Evolutionary conservation across 2,113 vertebrate species (phyloP).

Genomic region (Sapayoa aenigma): DNA sequence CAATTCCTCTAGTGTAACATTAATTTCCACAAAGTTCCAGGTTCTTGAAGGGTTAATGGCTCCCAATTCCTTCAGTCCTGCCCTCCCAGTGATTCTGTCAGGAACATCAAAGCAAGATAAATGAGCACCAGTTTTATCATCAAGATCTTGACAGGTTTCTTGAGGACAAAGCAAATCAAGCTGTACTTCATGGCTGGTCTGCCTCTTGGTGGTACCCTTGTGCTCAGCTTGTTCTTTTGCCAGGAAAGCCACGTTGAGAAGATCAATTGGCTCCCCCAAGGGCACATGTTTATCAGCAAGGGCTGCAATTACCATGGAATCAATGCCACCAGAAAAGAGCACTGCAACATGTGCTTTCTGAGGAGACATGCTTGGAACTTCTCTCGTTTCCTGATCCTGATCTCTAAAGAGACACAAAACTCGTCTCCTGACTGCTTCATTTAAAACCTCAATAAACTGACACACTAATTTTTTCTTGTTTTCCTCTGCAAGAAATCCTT

Average conservation of each 20-base stretch:
- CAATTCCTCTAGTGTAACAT: constrained; percentile 85
- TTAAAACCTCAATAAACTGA: constrained; percentile 79
- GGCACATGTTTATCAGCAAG: constrained; percentile 87
- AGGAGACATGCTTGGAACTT: not conserved
- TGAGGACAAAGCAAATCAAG: not conserved
- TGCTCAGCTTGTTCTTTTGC: constrained; percentile 57
- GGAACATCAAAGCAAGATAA: constrained; percentile 78
- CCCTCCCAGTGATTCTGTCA: constrained; percentile 86
- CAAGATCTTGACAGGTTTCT: not conserved
- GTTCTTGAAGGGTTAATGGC: constrained; percentile 77
- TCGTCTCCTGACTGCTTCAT: constrained; percentile 78
- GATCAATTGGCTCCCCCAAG: constrained; percentile 83
- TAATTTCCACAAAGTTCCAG: constrained; percentile 96
- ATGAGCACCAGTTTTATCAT: not conserved
- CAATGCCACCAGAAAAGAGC: constrained; percentile 93
- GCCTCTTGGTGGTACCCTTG: constrained; percentile 34
- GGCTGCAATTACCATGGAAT: constrained; percentile 89
- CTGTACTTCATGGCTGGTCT: not conserved
- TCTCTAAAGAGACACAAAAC: constrained; percentile 74
- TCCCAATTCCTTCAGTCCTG: constrained; percentile 84
- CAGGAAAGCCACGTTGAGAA: constrained; percentile 93
- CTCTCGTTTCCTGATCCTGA: not conserved
- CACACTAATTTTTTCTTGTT: constrained; percentile 61
- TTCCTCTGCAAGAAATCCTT: constrained; percentile 66
- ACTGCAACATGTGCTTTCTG: constrained; percentile 77